Conservation (phyloP, 2,888 invertebrate genomes). For the Pheosia gnoma region DNA sequence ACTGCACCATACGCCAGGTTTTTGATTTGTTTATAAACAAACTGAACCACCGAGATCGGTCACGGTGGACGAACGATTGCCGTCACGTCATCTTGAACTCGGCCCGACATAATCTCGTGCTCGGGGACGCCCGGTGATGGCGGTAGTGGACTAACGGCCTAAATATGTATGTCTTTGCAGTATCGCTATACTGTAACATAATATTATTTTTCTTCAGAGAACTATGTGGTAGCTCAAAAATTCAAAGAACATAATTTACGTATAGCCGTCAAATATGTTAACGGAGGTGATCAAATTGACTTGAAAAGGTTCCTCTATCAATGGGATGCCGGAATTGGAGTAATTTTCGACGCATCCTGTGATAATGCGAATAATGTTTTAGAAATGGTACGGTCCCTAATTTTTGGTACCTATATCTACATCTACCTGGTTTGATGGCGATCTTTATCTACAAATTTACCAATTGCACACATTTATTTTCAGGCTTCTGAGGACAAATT, state of each 20-base stretch:
- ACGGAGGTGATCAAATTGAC: slow-evolving; percentile 17
- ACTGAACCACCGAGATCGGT: background rate
- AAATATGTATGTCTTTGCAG: background rate
- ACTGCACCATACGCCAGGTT: too few relatives aligned
- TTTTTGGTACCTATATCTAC: background rate
- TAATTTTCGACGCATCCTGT: slow-evolving; percentile 56
- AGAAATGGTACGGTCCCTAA: slow-evolving; percentile 39
- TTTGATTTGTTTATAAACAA: too few relatives aligned
- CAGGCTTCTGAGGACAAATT: slow-evolving; percentile 59
- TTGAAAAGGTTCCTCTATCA: slow-evolving; percentile 40
- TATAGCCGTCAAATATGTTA: slow-evolving; percentile 40
- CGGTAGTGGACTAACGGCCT: too few relatives aligned
- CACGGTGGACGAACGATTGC: background rate
- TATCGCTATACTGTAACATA: slow-evolving; percentile 10
- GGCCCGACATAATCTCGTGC: background rate
- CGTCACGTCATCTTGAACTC: background rate
- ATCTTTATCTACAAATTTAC: too few relatives aligned
- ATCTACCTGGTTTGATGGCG: too few relatives aligned
- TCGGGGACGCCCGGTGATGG: too few relatives aligned
- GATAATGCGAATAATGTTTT: slow-evolving; percentile 35
- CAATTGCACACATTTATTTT: slow-evolving; percentile 10
- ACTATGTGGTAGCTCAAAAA: slow-evolving; percentile 28
- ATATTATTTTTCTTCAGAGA: slow-evolving; percentile 28
- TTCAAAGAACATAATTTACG: slow-evolving; percentile 39
- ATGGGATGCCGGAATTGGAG: slow-evolving; percentile 48